Evolutionary conservation across 2,888 invertebrate genomes (phyloP), one percentile per base, ranked within the genome.

Genomic region (Drosophila diplacantha): DNA sequence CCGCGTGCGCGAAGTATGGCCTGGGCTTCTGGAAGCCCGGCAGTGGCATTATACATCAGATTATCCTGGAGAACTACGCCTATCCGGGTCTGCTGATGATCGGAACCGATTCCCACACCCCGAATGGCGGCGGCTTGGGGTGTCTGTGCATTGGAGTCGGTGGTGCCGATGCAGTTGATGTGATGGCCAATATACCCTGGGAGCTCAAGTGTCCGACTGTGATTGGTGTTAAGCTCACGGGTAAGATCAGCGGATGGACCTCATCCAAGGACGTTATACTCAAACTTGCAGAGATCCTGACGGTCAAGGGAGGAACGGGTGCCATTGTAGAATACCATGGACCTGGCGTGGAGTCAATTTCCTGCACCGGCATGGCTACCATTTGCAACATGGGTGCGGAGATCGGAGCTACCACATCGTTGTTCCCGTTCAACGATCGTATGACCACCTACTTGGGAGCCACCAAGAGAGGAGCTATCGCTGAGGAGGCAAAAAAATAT

Each of bases 321-420:
- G 99, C 99, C 68, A 99, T 99, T 85, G 95, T 99, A 53, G 99
- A 99, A 89, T 99, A 99, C 89, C 94, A 93, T 87, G 99, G 99
- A 0, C 95, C 97, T 8, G 99, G 99, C 34, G 97, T 99, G 0
- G 96, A 99, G 83, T 96, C 97, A 71, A 97, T 99, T 85, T 98
- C 98, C 12, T 99, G 99, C 87, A 99, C 99, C 34, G 98, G 98
- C 59, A 99, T 98, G 98, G 99, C 97, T 5, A 99, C 99, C 38
- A 99, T 99, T 86, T 99, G 99, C 89, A 99, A 99, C 90, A 99
- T 99, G 99, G 99, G 99, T 61, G 99, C 99, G 68, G 99, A 99
- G 90, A 99, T 99, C 81, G 99, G 99, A 67, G 99, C 99, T 18
- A 99, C 99, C 12, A 99, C 99, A 4, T 97, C 96, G 0, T 89